Percentiles rank a stretch among this genome's conserved stretches.
These are phyloP conservation scores for Sycophila texana DNA, from an alignment of 2,888 invertebrate genomes.

Conservation along the genomic window DNA sequence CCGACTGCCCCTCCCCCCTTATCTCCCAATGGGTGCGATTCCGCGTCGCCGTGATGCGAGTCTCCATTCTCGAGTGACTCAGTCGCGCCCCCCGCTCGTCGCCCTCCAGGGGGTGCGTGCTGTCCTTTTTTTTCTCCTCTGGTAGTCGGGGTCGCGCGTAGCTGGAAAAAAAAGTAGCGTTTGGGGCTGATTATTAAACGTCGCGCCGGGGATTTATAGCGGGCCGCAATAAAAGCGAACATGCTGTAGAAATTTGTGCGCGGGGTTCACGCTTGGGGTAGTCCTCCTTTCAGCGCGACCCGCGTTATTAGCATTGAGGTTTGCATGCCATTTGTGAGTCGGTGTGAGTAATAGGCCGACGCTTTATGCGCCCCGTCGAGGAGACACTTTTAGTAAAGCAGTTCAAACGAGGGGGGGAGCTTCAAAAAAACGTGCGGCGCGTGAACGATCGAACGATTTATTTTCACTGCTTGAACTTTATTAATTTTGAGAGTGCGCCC, in stretches of 20 bases:
- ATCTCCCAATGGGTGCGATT: background rate
- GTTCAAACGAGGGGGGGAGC: background rate
- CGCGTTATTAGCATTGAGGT: background rate
- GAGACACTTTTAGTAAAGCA: background rate
- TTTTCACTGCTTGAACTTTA: no score
- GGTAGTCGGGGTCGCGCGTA: no score
- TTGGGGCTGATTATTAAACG: constrained; percentile 35
- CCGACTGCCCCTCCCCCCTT: background rate
- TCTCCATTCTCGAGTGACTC: background rate
- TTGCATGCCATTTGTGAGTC: background rate
- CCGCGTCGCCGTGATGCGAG: background rate
- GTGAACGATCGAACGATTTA: no score
- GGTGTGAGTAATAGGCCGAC: background rate
- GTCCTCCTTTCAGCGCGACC: background rate
- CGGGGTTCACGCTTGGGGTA: background rate
- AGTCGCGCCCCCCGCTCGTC: background rate
- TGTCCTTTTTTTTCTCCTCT: no score
- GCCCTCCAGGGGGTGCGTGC: background rate
- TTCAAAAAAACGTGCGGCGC: background rate
- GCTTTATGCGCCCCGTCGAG: no score
- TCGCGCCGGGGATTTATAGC: constrained; percentile 14
- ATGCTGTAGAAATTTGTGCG: constrained; percentile 29
- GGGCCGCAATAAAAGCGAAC: constrained; percentile 1
- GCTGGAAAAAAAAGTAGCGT: no score
- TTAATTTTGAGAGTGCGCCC: no score